Conservation (phyloP, 2,888 invertebrate genomes). For the Lysandra coridon region DNA sequence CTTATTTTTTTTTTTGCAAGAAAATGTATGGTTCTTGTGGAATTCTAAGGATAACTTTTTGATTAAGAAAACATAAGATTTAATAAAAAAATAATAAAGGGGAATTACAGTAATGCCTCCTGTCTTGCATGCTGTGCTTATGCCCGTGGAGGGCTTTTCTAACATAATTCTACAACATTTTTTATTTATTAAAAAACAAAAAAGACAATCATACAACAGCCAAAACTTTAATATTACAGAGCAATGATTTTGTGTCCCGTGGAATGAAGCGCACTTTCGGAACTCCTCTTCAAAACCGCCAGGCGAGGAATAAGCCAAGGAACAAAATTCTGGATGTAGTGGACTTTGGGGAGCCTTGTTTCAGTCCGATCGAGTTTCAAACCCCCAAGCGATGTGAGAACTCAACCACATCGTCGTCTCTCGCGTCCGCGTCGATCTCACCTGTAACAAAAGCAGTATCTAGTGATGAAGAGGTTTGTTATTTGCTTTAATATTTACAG, state of each 20-base stretch:
- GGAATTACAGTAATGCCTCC: too few relatives aligned
- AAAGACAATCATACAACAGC: not conserved
- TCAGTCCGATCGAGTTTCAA: slow-evolving; percentile 66
- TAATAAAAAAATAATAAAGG: too few relatives aligned
- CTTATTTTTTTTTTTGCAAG: too few relatives aligned
- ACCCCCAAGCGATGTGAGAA: slow-evolving; percentile 58
- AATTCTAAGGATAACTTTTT: too few relatives aligned
- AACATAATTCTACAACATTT: too few relatives aligned
- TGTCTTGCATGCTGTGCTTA: too few relatives aligned
- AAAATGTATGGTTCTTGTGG: too few relatives aligned
- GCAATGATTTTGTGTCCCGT: slow-evolving; percentile 55
- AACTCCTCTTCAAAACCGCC: slow-evolving; percentile 58
- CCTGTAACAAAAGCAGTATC: slow-evolving; percentile 62
- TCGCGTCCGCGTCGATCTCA: slow-evolving; percentile 64
- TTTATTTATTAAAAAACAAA: too few relatives aligned
- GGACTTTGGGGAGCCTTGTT: slow-evolving; percentile 66
- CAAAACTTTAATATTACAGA: slow-evolving; percentile 47
- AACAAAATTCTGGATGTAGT: slow-evolving; percentile 69
- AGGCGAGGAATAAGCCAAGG: slow-evolving; percentile 51
- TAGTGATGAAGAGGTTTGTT: slow-evolving; percentile 67
- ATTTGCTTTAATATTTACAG: not conserved
- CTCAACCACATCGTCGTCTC: slow-evolving; percentile 57
- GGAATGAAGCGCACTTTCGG: slow-evolving; percentile 73
- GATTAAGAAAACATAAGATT: too few relatives aligned
- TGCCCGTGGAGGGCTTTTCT: too few relatives aligned